Evolutionary conservation across 2,113 vertebrate genomes (phyloP).

Genomic region (Sciurus niger): DNA sequence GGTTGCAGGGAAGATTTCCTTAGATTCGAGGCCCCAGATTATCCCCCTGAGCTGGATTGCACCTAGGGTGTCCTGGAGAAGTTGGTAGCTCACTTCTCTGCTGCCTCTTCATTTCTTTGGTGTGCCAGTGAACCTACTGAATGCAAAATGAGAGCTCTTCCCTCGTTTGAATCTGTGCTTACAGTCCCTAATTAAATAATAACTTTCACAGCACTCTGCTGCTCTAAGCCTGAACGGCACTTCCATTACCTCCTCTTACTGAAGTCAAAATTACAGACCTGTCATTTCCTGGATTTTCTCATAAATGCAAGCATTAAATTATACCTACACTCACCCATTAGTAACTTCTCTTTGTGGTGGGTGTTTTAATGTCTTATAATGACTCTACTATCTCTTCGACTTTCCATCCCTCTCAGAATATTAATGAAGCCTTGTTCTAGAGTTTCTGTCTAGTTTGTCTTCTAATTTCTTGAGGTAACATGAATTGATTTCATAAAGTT

Average conservation of each 20-base stretch:
- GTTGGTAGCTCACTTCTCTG: background rate
- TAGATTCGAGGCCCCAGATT: too few species aligned
- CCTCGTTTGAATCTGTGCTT: slow-evolving; percentile 28
- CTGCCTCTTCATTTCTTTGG: background rate
- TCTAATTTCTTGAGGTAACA: slow-evolving; percentile 67
- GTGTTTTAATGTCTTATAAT: slow-evolving; percentile 76
- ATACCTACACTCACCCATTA: slow-evolving; percentile 71
- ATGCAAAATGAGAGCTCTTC: background rate
- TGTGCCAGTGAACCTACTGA: background rate
- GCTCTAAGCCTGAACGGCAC: background rate
- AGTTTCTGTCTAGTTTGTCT: slow-evolving; percentile 61
- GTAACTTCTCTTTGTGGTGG: slow-evolving; percentile 70
- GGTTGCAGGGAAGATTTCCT: background rate
- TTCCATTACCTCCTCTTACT: slow-evolving; percentile 67
- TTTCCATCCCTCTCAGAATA: slow-evolving; percentile 75
- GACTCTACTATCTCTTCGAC: slow-evolving; percentile 69
- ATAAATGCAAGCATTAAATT: slow-evolving; percentile 68
- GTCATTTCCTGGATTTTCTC: slow-evolving; percentile 75
- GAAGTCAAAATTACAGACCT: slow-evolving; percentile 82
- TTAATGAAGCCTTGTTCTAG: slow-evolving; percentile 70
- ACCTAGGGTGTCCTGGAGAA: background rate
- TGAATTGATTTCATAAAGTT: slow-evolving; percentile 51
- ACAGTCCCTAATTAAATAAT: slow-evolving; percentile 80
- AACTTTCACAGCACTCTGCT: slow-evolving; percentile 65
- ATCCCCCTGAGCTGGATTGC: background rate